Percentiles rank a stretch among this genome's conserved stretches.
Conservation (phyloP, 2,888 invertebrate genomes). For the Tricholauxania praeusta region DNA sequence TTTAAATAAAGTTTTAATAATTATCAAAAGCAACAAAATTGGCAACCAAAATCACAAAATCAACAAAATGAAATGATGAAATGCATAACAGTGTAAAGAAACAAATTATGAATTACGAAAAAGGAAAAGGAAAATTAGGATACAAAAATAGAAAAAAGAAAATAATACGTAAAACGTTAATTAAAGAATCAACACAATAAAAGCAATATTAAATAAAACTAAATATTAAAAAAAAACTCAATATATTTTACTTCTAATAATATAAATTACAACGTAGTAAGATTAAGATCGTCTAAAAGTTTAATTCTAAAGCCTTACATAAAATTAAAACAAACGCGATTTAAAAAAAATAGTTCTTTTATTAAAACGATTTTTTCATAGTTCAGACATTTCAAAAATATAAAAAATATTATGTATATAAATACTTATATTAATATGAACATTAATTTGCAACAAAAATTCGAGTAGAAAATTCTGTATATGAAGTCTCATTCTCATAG, state of each 20-base stretch:
- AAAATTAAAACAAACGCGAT: no score
- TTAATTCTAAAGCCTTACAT: no score
- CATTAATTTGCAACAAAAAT: no score
- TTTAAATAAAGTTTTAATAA: conserved; percentile 1
- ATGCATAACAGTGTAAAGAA: background rate
- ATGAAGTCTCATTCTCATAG: no score
- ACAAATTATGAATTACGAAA: conserved; percentile 11
- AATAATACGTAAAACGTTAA: background rate
- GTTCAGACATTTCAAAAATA: no score
- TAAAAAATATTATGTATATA: no score
- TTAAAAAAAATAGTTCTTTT: no score
- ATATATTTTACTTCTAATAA: background rate
- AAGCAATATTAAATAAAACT: conserved; percentile 25
- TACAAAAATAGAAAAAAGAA: background rate
- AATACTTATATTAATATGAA: no score
- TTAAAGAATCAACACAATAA: conserved; percentile 8
- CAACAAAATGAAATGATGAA: conserved; percentile 3
- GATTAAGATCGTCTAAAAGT: background rate
- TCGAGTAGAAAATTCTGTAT: no score
- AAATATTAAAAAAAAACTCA: conserved; percentile 9
- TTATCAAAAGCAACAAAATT: background rate
- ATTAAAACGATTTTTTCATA: no score
- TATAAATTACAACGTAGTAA: background rate
- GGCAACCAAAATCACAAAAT: conserved; percentile 30
- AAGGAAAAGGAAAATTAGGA: background rate